These are phyloP conservation scores for Mirza zaza DNA, from an alignment of 2,113 vertebrate genomes.

Conservation along the genomic window DNA sequence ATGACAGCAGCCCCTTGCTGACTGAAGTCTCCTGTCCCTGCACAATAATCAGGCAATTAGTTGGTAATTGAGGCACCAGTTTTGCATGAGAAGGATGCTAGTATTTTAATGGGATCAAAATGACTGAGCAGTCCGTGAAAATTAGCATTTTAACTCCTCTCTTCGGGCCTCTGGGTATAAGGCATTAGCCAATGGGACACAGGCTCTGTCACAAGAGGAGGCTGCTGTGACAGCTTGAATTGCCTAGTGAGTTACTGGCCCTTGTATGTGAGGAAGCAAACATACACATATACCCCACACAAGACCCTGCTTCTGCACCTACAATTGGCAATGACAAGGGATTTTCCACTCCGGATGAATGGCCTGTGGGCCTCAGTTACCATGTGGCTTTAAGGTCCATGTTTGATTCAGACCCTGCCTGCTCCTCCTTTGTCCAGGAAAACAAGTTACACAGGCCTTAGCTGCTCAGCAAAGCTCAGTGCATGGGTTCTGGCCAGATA, in stretches of 20 bases:
- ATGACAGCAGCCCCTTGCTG: not conserved
- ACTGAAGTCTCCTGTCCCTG: not conserved
- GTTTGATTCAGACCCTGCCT: not conserved
- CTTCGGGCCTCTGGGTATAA: conserved; percentile 36
- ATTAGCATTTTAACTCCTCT: conserved; percentile 64
- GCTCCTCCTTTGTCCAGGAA: not conserved
- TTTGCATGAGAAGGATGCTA: conserved; percentile 52
- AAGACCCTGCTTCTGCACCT: not conserved
- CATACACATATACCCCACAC: not conserved
- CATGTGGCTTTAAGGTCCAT: not conserved
- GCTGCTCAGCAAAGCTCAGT: not conserved
- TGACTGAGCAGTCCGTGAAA: conserved; percentile 39
- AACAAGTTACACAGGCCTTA: not conserved
- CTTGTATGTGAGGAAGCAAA: not conserved
- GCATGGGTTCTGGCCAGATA: not conserved
- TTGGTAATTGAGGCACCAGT: conserved; percentile 28
- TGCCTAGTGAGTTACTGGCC: conserved; percentile 12
- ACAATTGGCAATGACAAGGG: not conserved
- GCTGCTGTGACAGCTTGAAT: conserved; percentile 13
- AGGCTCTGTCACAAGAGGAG: conserved; percentile 33
- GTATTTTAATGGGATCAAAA: conserved; percentile 51
- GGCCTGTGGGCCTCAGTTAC: not conserved
- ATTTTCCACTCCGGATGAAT: not conserved
- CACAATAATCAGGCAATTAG: conserved; percentile 55
- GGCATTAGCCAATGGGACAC: conserved; percentile 27